A percentile compares a stretch with the other conserved stretches of the same genome.
phyloP scores from a whole-genome alignment of 2,888 invertebrate genomes.

The Agapetus fuscipes region DNA sequence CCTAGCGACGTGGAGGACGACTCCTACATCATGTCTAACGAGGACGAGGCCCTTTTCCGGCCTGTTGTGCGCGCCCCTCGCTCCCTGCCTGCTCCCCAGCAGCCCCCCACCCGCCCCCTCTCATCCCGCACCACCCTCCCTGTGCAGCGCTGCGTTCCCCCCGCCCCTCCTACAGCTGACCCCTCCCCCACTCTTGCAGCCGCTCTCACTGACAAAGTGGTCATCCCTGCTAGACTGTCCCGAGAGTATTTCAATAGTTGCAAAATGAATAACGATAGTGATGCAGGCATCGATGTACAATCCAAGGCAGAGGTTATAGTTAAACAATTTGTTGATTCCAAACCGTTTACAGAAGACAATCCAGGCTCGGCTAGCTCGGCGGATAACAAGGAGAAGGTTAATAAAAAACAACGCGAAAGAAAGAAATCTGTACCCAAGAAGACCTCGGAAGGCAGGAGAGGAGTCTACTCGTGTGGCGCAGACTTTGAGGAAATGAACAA shows the following conservation, averaged over 20 bases:
- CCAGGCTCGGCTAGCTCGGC: neutral
- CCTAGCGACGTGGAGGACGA: slow-evolving; percentile 37
- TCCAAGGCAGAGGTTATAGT: slow-evolving; percentile 6
- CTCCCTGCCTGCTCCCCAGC: slow-evolving; percentile 28
- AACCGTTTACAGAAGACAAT: slow-evolving; percentile 1
- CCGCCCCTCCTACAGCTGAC: slow-evolving; percentile 21
- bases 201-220: slow-evolving; percentile 15
- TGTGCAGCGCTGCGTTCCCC: slow-evolving; percentile 25
- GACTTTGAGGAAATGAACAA: too few species aligned
- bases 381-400: neutral
- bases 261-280: neutral
- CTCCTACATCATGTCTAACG: slow-evolving; percentile 39
- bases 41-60: slow-evolving; percentile 60
- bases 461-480: too few species aligned
- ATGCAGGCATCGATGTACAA: slow-evolving; percentile 1
- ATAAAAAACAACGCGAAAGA: slow-evolving; percentile 4
- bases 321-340: neutral
- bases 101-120: slow-evolving; percentile 30
- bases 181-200: slow-evolving; percentile 16
- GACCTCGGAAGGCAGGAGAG: too few species aligned
- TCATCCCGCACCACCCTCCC: slow-evolving; percentile 36
- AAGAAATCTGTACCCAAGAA: too few species aligned
- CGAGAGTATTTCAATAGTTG: neutral
- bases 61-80: slow-evolving; percentile 51
- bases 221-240: slow-evolving; percentile 18